Base-by-base conservation (phyloP, 2,888 invertebrate genomes). In the Nudaria mundana region DNA sequence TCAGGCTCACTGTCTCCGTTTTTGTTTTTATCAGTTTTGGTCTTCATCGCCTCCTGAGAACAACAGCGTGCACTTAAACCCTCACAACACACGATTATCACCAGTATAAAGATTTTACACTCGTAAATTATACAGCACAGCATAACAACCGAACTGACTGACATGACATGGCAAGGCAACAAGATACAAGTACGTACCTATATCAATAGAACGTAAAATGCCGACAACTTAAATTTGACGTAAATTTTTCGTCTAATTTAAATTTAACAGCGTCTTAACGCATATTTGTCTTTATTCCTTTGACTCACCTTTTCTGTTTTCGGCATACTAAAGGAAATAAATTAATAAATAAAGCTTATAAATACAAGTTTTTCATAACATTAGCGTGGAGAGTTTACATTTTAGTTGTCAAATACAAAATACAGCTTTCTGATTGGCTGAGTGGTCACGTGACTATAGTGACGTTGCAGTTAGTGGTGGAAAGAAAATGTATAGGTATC, bases 21-120 rank as follows among this genome's bases (percentile, higher is more conserved):
- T 64, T 89, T 90, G 62, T 85, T 90, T 72, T 90, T 91, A 63
- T 91, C 91, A 56, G 81, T 77, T 87, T 91, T 91, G 65, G 82
- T 90, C 88, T 91, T 91, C 83, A 90, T 86, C 70, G 83, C 90
- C 86, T 90, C 83, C 80, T 88, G 86, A 52, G 74, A 81, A 81
- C 67, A 81, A 81, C 69, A 66, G 66, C 65, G 66, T 61, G 54
- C 81, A 81, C 81, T 76, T 54, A 68, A 76, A 80, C 75, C 69
- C 56, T 70, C 81, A 83, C 82, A 72, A 63, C 74, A 76, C 78
- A 54, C 45, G 52, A 69, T 69, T 68, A 71, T 69, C 77, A 79
- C 77, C 56, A 75, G 65, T 65, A 66, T 64, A 56, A 68, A 58
- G 53, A 66, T 73, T 73, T 76, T 62, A 74, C 71, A 78, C 79